phyloP scores from a whole-genome alignment of 2,113 vertebrate genomes.

The Phaethon lepturus region DNA sequence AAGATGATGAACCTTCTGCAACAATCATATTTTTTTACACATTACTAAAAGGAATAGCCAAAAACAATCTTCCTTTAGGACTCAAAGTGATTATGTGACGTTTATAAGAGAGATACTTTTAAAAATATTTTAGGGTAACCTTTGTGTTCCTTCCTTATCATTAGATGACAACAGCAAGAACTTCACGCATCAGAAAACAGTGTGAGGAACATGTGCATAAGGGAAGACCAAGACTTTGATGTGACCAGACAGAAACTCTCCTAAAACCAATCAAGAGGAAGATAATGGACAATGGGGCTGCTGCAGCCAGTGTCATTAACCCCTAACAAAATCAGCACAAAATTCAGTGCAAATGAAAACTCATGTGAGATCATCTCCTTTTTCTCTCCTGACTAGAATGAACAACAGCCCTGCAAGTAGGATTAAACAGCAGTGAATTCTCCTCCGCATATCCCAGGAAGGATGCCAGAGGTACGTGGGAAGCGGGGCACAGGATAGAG shows the following conservation, averaged over 20 bases:
- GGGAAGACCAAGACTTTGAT: not conserved
- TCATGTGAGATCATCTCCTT: not conserved
- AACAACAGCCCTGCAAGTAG: not conserved
- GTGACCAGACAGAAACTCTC: not conserved
- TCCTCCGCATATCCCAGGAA: not conserved
- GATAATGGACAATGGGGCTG: not conserved
- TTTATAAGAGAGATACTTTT: not conserved
- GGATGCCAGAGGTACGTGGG: not conserved
- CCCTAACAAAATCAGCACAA: not conserved
- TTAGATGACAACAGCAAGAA: not conserved
- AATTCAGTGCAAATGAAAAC: not conserved
- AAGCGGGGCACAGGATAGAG: fast-evolving
- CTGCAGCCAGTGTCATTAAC: not conserved
- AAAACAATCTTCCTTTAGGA: not conserved
- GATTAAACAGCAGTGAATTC: not conserved
- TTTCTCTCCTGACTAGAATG: not conserved
- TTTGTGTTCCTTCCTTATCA: not conserved
- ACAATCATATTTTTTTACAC: not conserved
- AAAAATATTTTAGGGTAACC: not conserved
- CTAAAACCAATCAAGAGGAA: not conserved
- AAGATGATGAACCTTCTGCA: not conserved
- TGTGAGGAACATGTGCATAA: not conserved
- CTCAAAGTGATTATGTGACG: not conserved
- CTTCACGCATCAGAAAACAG: not conserved
- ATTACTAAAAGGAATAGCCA: not conserved